These are phyloP conservation scores for Micromys minutus DNA, from an alignment of 2,113 vertebrate species.

Conservation along the genomic window DNA sequence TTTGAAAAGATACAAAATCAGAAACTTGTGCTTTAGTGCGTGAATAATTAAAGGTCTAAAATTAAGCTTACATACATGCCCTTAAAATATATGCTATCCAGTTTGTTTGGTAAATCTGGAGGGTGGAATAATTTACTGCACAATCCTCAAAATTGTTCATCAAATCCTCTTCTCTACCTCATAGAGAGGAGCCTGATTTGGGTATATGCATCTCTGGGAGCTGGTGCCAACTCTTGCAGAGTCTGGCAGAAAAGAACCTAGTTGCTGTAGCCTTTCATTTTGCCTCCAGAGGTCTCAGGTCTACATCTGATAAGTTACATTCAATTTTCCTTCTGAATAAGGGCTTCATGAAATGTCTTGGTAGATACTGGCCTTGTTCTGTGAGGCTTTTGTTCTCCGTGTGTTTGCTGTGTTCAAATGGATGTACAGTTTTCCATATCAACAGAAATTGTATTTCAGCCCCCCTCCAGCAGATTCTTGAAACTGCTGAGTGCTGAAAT, in stretches of 20 bases:
- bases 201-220: background rate
- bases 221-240: background rate
- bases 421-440: background rate
- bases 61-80: background rate
- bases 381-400: background rate
- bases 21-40: background rate
- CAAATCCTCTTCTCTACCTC: background rate
- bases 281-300: background rate
- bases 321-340: background rate
- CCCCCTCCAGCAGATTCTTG: background rate
- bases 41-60: constrained; percentile 20
- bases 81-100: constrained; percentile 6
- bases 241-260: background rate
- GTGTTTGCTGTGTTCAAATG: constrained; percentile 1
- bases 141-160: constrained; percentile 44
- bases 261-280: constrained; percentile 21
- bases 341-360: constrained; percentile 3
- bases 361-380: background rate
- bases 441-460: background rate
- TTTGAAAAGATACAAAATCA: constrained; percentile 10
- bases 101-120: constrained; percentile 12
- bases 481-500: background rate
- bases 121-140: background rate
- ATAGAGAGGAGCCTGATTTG: background rate
- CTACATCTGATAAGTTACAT: background rate